These are phyloP conservation scores for Subacronicta megacephala DNA, from an alignment of 2,888 invertebrate genomes.

Conservation along the genomic window DNA sequence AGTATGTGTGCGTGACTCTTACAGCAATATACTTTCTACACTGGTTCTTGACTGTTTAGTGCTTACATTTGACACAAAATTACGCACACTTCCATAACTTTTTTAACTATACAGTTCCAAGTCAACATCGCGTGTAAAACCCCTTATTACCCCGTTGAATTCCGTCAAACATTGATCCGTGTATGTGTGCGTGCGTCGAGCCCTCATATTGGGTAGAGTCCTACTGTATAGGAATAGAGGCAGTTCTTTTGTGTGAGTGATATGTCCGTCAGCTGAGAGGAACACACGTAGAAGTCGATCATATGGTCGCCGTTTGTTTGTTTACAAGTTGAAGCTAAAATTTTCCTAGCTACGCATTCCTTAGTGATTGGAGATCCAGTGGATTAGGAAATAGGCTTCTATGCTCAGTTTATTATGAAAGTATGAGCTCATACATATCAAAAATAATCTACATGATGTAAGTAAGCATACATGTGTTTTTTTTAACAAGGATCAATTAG, in stretches of 20 bases:
- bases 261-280: neutral
- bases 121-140: neutral
- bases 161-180: neutral
- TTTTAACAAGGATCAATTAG: no score
- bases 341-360: constrained; percentile 2
- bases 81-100: constrained; percentile 8
- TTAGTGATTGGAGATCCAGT: neutral
- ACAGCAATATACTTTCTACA: neutral
- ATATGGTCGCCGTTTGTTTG: constrained; percentile 41
- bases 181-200: constrained; percentile 14
- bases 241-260: constrained; percentile 5
- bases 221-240: no score
- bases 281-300: constrained; percentile 44
- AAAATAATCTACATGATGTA: no score
- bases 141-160: neutral
- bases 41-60: neutral
- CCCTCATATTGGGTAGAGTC: neutral
- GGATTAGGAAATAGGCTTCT: neutral
- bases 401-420: no score
- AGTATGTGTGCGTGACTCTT: constrained; percentile 42
- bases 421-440: no score
- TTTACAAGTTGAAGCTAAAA: constrained; percentile 35
- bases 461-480: no score
- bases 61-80: neutral
- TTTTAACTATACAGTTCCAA: neutral